phyloP scores from a whole-genome alignment of 2,888 invertebrate genomes.

The Biston stratarius region DNA sequence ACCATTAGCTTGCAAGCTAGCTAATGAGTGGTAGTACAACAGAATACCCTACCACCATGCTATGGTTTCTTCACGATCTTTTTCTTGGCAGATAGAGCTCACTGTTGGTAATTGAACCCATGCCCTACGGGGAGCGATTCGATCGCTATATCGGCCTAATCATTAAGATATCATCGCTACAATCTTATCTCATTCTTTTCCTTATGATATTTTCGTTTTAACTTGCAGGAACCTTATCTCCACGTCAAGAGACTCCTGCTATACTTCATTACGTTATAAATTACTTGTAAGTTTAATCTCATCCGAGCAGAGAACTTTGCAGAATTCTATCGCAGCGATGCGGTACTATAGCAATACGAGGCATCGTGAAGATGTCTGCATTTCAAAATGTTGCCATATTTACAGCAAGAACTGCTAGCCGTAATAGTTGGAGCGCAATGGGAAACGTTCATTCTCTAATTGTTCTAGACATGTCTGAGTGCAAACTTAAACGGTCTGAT shows the following conservation, averaged over 20 bases:
- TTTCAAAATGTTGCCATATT: neutral
- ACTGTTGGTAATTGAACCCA: no score
- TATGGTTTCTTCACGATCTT: no score
- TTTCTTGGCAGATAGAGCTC: no score
- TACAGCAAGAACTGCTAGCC: neutral
- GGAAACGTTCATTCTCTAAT: slow-evolving; percentile 13
- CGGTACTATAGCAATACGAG: neutral
- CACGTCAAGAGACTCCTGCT: neutral
- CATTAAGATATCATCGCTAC: no score
- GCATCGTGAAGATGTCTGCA: neutral
- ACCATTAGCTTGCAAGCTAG: no score
- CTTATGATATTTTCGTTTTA: no score
- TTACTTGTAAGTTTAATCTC: slow-evolving; percentile 3
- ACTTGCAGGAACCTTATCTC: neutral
- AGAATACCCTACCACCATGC: no score
- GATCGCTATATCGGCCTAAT: no score
- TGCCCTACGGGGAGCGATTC: no score
- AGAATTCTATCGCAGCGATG: neutral
- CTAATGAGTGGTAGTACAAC: no score
- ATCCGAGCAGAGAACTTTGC: neutral
- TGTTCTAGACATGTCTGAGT: slow-evolving; percentile 7
- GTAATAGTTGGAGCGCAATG: slow-evolving; percentile 6
- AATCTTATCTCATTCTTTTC: no score
- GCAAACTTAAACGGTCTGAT: slow-evolving; percentile 5
- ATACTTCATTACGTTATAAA: slow-evolving; percentile 2